Evolutionary conservation across 2,797 vertebrate genomes (phyloP).

Genomic region (Malurus leucopterus): DNA sequence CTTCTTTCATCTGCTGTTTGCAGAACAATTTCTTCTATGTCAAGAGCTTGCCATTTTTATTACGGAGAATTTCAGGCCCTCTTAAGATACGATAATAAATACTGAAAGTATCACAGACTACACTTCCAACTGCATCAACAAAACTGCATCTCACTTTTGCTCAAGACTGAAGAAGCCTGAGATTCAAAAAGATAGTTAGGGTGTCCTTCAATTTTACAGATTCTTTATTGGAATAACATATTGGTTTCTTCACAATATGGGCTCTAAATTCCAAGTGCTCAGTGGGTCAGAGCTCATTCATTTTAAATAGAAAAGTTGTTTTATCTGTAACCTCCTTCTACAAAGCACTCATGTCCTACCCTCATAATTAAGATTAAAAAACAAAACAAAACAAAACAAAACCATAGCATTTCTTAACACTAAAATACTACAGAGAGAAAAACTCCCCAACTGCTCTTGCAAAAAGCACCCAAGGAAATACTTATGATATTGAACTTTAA

Average conservation of each 20-base stretch:
- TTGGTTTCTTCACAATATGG: not conserved
- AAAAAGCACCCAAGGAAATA: not conserved
- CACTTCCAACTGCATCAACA: not conserved
- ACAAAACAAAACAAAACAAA: accelerated
- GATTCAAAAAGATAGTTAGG: not conserved
- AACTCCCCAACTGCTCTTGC: not conserved
- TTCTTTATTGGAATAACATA: not conserved
- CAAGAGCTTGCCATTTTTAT: not conserved
- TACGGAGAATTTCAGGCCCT: not conserved
- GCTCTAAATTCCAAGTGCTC: not conserved
- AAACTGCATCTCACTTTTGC: not conserved
- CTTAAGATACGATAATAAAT: not conserved
- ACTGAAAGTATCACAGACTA: not conserved
- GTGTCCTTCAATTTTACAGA: not conserved
- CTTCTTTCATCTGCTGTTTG: not conserved
- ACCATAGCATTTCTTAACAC: not conserved
- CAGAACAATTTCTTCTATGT: not conserved
- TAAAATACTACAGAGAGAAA: not conserved
- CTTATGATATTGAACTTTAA: accelerated
- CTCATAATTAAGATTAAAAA: not conserved
- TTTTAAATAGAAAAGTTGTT: not conserved
- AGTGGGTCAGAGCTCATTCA: not conserved
- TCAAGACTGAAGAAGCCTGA: not conserved
- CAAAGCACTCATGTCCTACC: not conserved
- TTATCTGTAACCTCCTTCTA: not conserved